Percentiles rank a stretch among this genome's conserved stretches.
Conservation (phyloP, 2,888 invertebrate genomes). For the Acleris literana region DNA sequence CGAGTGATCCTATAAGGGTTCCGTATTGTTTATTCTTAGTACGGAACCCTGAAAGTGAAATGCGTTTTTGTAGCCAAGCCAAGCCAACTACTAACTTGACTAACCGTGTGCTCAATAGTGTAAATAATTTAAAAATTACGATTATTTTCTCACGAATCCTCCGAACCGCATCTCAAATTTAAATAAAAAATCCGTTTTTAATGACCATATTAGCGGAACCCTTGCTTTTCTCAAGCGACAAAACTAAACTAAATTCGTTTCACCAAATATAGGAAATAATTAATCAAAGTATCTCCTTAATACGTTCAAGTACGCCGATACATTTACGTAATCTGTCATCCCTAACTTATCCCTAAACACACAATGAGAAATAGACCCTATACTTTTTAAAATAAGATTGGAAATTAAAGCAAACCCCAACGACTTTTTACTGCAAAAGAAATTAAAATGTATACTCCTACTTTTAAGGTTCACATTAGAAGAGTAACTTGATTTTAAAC, state of each 20-base stretch:
- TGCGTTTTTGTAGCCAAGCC: no score
- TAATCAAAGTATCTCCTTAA: slow-evolving; percentile 59
- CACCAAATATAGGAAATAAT: slow-evolving; percentile 59
- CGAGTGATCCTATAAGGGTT: no score
- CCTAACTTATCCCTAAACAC: slow-evolving; percentile 37
- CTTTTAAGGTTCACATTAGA: not conserved
- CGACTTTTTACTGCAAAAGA: not conserved
- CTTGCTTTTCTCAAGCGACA: slow-evolving; percentile 45
- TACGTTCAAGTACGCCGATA: slow-evolving; percentile 43
- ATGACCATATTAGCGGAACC: slow-evolving; percentile 37
- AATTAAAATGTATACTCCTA: not conserved
- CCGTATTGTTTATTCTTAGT: no score
- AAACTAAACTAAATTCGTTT: slow-evolving; percentile 46
- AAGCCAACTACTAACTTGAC: no score
- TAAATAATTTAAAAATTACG: not conserved
- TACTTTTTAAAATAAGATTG: slow-evolving; percentile 38
- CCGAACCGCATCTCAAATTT: slow-evolving; percentile 16
- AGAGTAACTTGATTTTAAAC: not conserved
- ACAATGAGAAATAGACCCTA: slow-evolving; percentile 13
- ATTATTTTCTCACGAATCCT: slow-evolving; percentile 6
- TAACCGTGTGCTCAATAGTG: no score
- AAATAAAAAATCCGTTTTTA: slow-evolving; percentile 42
- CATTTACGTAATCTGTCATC: slow-evolving; percentile 70
- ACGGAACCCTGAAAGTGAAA: no score
- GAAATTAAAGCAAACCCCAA: slow-evolving; percentile 8